Evolutionary conservation across 2,113 vertebrate genomes (phyloP), one percentile per base, ranked within the genome.

Genomic region (Brevimyrus niger): DNA sequence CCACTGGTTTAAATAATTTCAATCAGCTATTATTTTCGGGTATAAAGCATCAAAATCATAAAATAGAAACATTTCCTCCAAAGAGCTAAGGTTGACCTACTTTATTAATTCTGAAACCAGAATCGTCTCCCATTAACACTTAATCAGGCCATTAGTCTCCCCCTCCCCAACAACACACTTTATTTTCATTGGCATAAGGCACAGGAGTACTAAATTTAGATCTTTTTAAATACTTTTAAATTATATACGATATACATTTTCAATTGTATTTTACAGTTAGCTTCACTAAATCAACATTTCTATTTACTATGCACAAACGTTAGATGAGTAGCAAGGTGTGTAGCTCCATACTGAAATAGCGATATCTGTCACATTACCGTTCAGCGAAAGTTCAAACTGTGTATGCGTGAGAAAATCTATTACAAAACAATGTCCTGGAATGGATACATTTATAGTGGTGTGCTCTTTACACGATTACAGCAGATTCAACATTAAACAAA

Each of bases 181-280:
- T 93, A 94, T 95, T 95, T 94, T 94, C 94, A 44, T 92, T 95
- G 94, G 94, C 95, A 94, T 96, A 96, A 96, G 95, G 95, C 95
- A 96, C 95, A 95, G 95, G 94, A 95, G 95, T 93, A 94, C 93
- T 95, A 94, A 92, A 95, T 92, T 92, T 93, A 93, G 93, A 93
- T 93, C 92, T 92, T 46, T 58, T 86, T 48, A 48, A 42, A 58
- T 53, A 84, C 21, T 42, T 86, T 46, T 69, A 86, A 55, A 69
- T 73, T 50, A 69, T 86, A 38, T 73, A 84, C 31, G 83, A 86
- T 53, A 44, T 86, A 73, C 11, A 86, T 55, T 65, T 86, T 69
- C 38, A 69, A 21, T 87, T 55, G 4, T 73, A 19, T 31, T 35
- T 69, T 21, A 65, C 47, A 86, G 21, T 47, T 86, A 86, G 58